These are phyloP conservation scores for Corythornis madagascariensis DNA, from an alignment of 2,113 vertebrate species.

Conservation along the genomic window DNA sequence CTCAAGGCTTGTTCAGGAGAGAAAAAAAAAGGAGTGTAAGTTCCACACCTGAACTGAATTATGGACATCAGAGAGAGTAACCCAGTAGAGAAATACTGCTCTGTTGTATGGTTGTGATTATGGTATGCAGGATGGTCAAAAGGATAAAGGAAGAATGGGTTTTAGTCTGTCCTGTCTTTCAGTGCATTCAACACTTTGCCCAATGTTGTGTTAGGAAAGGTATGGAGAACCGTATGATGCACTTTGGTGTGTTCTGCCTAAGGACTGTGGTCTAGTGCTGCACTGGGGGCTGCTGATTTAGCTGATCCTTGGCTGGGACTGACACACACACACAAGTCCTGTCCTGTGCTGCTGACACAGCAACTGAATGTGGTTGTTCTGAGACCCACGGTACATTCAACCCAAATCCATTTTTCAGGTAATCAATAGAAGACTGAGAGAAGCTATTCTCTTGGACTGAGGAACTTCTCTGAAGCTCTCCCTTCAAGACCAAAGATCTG, in stretches of 20 bases:
- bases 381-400: not conserved
- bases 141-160: not conserved
- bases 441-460: not conserved
- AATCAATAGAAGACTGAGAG: not conserved
- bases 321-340: not conserved
- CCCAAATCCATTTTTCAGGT: not conserved
- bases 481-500: rapidly evolving
- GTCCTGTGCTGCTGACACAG: not conserved
- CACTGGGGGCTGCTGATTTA: not conserved
- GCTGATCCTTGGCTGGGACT: not conserved
- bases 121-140: not conserved
- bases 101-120: not conserved
- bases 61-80: not conserved
- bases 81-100: not conserved
- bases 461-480: not conserved
- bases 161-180: not conserved
- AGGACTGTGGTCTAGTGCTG: not conserved
- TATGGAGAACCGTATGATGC: not conserved
- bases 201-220: not conserved
- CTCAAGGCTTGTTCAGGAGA: not conserved
- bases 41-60: not conserved
- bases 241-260: not conserved
- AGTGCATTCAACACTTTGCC: not conserved
- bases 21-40: not conserved
- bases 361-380: not conserved